Evolutionary conservation across 2,888 invertebrate species (phyloP), one percentile per base, ranked within the genome.

Genomic region (Allacma fusca): DNA sequence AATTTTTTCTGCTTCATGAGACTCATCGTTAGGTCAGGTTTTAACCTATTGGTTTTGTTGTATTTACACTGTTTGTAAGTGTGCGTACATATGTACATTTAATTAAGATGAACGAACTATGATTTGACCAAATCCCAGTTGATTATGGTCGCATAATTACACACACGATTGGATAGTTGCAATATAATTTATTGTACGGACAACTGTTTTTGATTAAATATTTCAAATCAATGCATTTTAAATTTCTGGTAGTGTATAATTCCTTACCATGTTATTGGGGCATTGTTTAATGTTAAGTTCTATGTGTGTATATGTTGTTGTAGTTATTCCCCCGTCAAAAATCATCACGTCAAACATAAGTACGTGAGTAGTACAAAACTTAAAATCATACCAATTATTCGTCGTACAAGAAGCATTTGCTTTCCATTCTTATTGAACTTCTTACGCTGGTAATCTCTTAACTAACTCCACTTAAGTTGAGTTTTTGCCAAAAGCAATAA

Each of bases 141-240:
- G 50, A 50, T 62, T 62, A 24, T 62, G 26, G 62, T 26, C 4
- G 16, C 2, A 21, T 24, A 57, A 4, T 4, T 16, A 21, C 57
- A 62, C 24, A 62, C 62, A 62, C 23, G 1, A n/a, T n/a, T 40
- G 68, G 68, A 68, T 68, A 68, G 68, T 68, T 68, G 68, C 68
- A 68, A 68, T 68, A 68, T 68, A 68, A 68, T 68, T 68, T 68
- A 68, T 68, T 68, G 68, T 34, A 68, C 40, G 21, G 68, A 40
- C 40, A 40, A 40, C 68, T 68, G 68, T 68, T 68, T 68, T 68
- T 40, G 40, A 68, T 68, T 68, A 68, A 68, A 68, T 68, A 68
- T 23, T 34, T 68, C 34, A 68, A 68, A 68, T 24, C 12, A 62
- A 57, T 57, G 21, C 26, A 26, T 62, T 50, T 50, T 50, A 50